phyloP scores from a whole-genome alignment of 2,113 vertebrate genomes.

The Menidia beryllina region DNA sequence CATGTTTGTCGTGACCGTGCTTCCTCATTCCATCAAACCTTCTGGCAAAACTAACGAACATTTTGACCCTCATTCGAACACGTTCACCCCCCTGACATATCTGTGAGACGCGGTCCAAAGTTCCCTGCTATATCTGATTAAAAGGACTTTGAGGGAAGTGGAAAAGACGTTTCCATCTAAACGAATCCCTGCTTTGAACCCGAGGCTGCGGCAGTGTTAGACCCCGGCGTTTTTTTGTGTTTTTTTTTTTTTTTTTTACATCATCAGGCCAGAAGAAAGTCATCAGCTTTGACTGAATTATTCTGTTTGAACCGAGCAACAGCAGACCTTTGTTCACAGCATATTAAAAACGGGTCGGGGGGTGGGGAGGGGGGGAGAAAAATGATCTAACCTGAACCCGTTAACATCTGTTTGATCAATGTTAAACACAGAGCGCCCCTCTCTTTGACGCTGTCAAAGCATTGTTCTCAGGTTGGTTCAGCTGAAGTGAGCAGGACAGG shows the following conservation, averaged over 20 bases:
- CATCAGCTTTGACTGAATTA: background rate
- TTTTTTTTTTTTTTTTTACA: no score
- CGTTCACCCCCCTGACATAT: no score
- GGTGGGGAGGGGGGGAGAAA: conserved; percentile 3
- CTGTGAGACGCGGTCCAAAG: no score
- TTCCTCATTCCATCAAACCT: no score
- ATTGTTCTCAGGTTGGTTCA: conserved; percentile 47
- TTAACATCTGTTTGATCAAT: conserved; percentile 50
- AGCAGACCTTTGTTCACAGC: conserved; percentile 28
- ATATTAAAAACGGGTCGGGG: background rate
- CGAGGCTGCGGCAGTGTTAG: background rate
- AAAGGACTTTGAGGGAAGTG: background rate
- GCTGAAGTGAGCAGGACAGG: conserved; percentile 28
- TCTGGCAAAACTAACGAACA: no score
- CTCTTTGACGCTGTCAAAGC: conserved; percentile 33
- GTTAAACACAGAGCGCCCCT: conserved; percentile 45
- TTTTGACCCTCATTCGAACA: no score
- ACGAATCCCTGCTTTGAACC: background rate
- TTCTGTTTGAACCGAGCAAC: conserved; percentile 3
- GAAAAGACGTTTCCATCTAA: no score
- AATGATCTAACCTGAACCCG: conserved; percentile 44
- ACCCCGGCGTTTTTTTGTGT: no score
- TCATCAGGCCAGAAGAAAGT: background rate
- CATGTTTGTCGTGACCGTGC: no score
- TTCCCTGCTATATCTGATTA: background rate